These are phyloP conservation scores for Rhingia campestris DNA, from an alignment of 2,888 invertebrate genomes.

Conservation along the genomic window DNA sequence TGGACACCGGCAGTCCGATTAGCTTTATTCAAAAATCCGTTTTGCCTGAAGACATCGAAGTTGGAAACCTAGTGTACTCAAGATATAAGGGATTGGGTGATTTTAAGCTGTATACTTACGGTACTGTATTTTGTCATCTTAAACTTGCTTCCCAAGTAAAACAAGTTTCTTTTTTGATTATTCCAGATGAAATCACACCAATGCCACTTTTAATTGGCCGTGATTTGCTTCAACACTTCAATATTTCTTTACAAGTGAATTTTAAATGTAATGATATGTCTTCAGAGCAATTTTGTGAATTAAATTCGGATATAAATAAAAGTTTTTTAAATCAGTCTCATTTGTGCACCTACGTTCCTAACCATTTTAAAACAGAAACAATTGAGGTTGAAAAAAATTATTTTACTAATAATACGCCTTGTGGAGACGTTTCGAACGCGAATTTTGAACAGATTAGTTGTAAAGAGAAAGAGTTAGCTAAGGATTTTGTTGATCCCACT, in stretches of 20 bases:
- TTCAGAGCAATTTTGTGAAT: not conserved
- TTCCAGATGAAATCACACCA: conserved; percentile 21
- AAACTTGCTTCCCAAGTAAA: conserved; percentile 1
- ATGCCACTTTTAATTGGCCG: conserved; percentile 4
- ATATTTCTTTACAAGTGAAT: conserved; percentile 1
- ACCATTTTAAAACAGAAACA: too few species aligned
- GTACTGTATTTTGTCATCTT: conserved; percentile 1
- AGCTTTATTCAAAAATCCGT: too few species aligned
- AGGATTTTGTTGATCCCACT: not conserved
- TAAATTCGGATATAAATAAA: too few species aligned
- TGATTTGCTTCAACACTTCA: not conserved
- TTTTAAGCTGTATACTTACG: conserved; percentile 11
- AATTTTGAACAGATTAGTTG: too few species aligned
- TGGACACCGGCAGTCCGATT: too few species aligned
- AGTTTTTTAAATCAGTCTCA: too few species aligned
- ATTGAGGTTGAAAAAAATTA: too few species aligned
- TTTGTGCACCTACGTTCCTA: too few species aligned
- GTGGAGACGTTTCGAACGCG: too few species aligned
- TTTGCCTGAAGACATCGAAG: too few species aligned
- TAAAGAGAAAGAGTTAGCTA: too few species aligned
- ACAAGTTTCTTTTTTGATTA: conserved; percentile 11
- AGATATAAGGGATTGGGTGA: conserved; percentile 5
- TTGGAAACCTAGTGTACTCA: not conserved
- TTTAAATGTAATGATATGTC: not conserved
- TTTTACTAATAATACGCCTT: too few species aligned